Base-by-base conservation (phyloP, 2,113 vertebrate genomes). In the Ochotona curzoniae region DNA sequence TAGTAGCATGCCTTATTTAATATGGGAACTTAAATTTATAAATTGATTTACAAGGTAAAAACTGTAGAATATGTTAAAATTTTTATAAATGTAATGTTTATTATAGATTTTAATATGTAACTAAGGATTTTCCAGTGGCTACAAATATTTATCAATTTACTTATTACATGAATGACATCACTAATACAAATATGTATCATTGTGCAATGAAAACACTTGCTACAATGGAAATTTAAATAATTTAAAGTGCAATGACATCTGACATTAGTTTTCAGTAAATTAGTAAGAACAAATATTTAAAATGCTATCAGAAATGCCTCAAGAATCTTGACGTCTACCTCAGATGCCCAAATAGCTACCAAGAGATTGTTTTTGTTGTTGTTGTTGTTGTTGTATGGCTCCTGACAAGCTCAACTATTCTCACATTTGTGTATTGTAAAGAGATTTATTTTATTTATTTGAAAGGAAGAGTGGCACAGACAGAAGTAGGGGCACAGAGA, bases 241-340 rank as follows among this genome's bases (percentile, higher is more conserved):
- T 3, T 67, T n/a, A n/a, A 26, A 9, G 32, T 85, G 2, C 13
- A 54, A 26, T 75, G 17, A 66, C 28, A 73, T 20, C 4, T 85
- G 18, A 54, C 7, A 70, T 96, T 51, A 38, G 21, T 84, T 95
- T 90, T 89, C 32, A 91, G 82, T 61, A 51, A 79, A 91, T 89
- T 60, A 51, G 13, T 75, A 54, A 86, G 7, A 18, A 20, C 87
- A n/a, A 15, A 74, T 70, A 80, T 80, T 89, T 44, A 79, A 78
- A 83, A 81, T 71, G 21, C 28, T 64, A 67, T 64, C 20, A 84
- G 25, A 91, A 86, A 93, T 89, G 70, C n/a, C 38, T 76, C 28
- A 95, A 57, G n/a, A 49, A 13, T 67, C n/a, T 76, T 84, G 18
- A n/a, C 30, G 66, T 17, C 18, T 82, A 93, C 7, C 11, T 93